phyloP scores from a whole-genome alignment of 2,113 vertebrate species.

The Cnemophilus loriae region DNA sequence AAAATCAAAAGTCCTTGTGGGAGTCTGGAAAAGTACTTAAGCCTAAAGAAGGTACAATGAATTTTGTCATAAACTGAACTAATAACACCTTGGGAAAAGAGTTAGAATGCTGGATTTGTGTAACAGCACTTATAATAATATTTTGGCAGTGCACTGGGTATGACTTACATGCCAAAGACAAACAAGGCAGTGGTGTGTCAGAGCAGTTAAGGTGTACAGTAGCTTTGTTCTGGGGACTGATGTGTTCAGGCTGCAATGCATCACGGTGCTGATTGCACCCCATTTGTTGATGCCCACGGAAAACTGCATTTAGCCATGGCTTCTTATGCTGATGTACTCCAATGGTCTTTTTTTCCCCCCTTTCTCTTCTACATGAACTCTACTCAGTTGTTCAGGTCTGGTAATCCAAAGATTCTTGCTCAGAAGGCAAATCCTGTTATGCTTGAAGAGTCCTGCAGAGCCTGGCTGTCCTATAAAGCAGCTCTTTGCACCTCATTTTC shows the following conservation, averaged over 20 bases:
- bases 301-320: background rate
- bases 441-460: slow-evolving; percentile 13
- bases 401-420: slow-evolving; percentile 22
- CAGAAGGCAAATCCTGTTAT: slow-evolving; percentile 30
- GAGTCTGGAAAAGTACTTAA: background rate
- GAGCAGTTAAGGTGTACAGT: background rate
- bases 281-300: background rate
- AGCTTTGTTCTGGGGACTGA: background rate
- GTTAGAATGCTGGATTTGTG: background rate
- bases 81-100: background rate
- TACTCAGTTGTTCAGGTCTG: background rate
- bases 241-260: background rate
- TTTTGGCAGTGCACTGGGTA: background rate
- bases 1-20: background rate
- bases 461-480: background rate
- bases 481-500: slow-evolving; percentile 31
- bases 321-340: background rate
- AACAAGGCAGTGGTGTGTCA: background rate
- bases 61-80: background rate
- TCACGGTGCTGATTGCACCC: background rate
- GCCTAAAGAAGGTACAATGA: background rate
- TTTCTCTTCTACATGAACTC: background rate
- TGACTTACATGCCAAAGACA: background rate
- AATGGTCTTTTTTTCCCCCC: background rate
- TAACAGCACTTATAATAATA: background rate